A percentile compares a stretch with the other conserved stretches of the same genome.
These are phyloP conservation scores for Drosophila punjabiensis DNA, from an alignment of 1,140 invertebrate species.

Conservation along the genomic window DNA sequence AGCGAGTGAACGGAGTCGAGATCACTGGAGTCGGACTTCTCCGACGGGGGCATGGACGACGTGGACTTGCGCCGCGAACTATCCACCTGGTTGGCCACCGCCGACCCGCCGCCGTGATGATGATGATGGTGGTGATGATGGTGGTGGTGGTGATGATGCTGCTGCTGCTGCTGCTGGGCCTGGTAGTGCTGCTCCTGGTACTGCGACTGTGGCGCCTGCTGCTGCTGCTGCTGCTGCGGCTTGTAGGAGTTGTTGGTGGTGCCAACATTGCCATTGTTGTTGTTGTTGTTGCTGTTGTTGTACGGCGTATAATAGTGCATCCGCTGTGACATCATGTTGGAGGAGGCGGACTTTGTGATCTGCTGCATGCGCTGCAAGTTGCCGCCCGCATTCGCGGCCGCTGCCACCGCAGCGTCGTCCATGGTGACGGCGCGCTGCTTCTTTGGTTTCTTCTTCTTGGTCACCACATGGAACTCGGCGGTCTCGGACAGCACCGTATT, in stretches of 20 bases:
- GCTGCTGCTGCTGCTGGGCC: conserved; percentile 27
- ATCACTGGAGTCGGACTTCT: conserved; percentile 90
- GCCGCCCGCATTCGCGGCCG: conserved; percentile 58
- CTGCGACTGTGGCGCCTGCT: conserved; percentile 32
- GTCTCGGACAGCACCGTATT: conserved; percentile 84
- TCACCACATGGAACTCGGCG: conserved; percentile 89
- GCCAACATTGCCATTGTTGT: background rate
- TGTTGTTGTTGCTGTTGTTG: conserved; percentile 30
- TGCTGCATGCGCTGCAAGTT: conserved; percentile 73
- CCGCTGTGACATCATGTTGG: conserved; percentile 72
- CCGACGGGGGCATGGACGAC: conserved; percentile 88
- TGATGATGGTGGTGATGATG: conserved; percentile 48
- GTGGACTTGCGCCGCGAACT: conserved; percentile 87
- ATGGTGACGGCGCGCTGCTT: conserved; percentile 86
- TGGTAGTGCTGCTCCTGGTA: conserved; percentile 40
- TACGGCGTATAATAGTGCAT: conserved; percentile 49
- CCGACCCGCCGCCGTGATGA: conserved; percentile 26
- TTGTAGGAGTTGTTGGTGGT: conserved; percentile 1
- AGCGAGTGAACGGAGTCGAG: conserved; percentile 91
- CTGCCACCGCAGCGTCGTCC: conserved; percentile 75
- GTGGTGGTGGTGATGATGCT: conserved; percentile 42
- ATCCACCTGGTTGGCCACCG: conserved; percentile 49
- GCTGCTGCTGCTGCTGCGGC: conserved; percentile 34
- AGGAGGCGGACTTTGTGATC: conserved; percentile 67
- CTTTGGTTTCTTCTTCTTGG: conserved; percentile 90